phyloP scores from a whole-genome alignment of 30 jellyfish, hydroid and myxozoan species.

The Hydractinia symbiolongicarpus region DNA sequence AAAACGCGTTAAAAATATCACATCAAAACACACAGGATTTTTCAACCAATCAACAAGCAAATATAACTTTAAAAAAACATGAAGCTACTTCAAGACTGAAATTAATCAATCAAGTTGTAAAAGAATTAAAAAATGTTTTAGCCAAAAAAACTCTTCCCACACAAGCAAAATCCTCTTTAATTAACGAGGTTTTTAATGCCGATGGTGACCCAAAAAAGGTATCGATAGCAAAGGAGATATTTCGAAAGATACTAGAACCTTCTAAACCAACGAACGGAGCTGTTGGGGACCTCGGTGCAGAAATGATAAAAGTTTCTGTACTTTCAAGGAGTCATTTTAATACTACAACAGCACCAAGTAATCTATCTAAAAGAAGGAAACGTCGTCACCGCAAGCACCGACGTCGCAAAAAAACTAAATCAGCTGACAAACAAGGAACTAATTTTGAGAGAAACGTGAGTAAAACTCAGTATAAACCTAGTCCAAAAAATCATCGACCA shows the following conservation, averaged over 20 bases:
- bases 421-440: neutral
- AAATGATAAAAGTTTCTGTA: conserved; percentile 21
- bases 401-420: neutral
- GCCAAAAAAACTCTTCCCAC: conserved; percentile 9
- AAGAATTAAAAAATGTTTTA: conserved; percentile 27
- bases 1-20: too few species aligned
- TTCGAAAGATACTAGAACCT: conserved; percentile 25
- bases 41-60: too few species aligned
- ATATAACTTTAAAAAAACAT: too few species aligned
- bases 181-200: conserved; percentile 20
- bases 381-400: neutral
- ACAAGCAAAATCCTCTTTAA: conserved; percentile 11
- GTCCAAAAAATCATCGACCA: neutral
- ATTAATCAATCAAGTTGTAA: conserved; percentile 18
- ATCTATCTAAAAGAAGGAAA: neutral
- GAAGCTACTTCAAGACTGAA: too few species aligned
- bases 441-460: neutral
- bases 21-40: too few species aligned
- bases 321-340: conserved; percentile 7
- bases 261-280: conserved; percentile 28
- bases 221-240: conserved; percentile 24
- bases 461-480: neutral
- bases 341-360: neutral
- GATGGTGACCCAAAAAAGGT: conserved; percentile 33
- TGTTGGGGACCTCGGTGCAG: conserved; percentile 35